phyloP scores from a whole-genome alignment of 2,888 invertebrate genomes.

The Yponomeuta cagnagella region DNA sequence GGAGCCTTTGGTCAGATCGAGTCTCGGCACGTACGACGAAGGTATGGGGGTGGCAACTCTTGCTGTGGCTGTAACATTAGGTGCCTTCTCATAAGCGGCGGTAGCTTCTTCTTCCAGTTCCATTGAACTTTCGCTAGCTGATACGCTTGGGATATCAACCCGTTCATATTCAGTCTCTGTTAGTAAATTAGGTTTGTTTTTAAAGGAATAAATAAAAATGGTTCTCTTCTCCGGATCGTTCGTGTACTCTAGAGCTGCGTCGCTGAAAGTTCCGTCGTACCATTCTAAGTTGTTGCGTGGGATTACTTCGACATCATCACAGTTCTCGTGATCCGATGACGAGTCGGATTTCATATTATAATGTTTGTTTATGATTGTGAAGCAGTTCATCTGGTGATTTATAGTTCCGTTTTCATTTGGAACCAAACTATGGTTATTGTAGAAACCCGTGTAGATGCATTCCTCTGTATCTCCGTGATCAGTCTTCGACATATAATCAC shows the following conservation, averaged over 20 bases:
- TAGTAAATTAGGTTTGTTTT: constrained; percentile 44
- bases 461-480: constrained; percentile 18
- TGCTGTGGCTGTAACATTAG: background rate
- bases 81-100: constrained; percentile 5
- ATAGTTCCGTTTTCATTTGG: constrained; percentile 21
- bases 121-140: constrained; percentile 11
- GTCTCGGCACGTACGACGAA: constrained; percentile 40
- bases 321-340: constrained; percentile 35
- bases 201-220: constrained; percentile 57
- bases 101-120: constrained; percentile 22
- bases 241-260: constrained; percentile 27
- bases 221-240: constrained; percentile 38
- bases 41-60: constrained; percentile 49
- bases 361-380: constrained; percentile 43
- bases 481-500: constrained; percentile 7
- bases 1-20: constrained; percentile 32
- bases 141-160: constrained; percentile 32
- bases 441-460: background rate
- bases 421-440: background rate
- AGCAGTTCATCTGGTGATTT: constrained; percentile 39
- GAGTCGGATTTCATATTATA: constrained; percentile 34
- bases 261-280: constrained; percentile 23
- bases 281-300: background rate
- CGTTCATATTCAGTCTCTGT: constrained; percentile 36
- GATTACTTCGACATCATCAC: constrained; percentile 18